Percentiles rank a stretch among this genome's conserved stretches.
phyloP scores from a whole-genome alignment of 2,888 invertebrate genomes.

The Hypercompe scribonia region DNA sequence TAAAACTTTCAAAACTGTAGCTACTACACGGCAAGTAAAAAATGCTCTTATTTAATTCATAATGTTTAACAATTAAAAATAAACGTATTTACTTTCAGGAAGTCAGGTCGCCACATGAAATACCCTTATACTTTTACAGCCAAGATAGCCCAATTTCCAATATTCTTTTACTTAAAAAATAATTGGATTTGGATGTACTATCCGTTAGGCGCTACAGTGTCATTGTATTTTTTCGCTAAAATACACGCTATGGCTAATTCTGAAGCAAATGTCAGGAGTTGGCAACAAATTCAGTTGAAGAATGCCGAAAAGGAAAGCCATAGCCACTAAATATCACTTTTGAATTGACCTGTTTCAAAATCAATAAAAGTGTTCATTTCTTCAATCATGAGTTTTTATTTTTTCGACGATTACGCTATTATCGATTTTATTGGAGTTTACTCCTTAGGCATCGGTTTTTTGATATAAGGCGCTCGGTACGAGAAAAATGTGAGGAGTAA shows the following conservation, averaged over 20 bases:
- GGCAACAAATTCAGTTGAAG: conserved; percentile 75
- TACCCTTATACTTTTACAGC: conserved; percentile 94
- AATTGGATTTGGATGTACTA: conserved; percentile 92
- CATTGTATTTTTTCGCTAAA: conserved; percentile 89
- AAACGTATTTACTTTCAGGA: conserved; percentile 61
- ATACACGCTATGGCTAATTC: conserved; percentile 88
- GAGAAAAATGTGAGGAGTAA: no score
- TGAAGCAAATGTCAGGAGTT: conserved; percentile 64
- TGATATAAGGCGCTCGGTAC: no score
- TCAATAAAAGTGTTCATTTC: conserved; percentile 4
- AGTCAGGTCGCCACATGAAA: conserved; percentile 91
- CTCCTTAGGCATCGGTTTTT: no score
- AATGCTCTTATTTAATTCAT: not conserved
- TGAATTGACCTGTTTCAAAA: not conserved
- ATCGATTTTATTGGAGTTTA: not conserved
- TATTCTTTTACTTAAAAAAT: conserved; percentile 89
- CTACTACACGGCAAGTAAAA: not conserved
- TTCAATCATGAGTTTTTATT: not conserved
- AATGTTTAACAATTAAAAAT: not conserved
- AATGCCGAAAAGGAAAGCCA: conserved; percentile 74
- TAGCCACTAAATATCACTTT: conserved; percentile 39
- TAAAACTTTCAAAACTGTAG: not conserved
- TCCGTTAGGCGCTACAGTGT: conserved; percentile 81
- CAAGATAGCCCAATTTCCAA: conserved; percentile 94
- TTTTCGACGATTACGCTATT: not conserved